Conservation (phyloP, 1,140 invertebrate species). For the Aphelinus certus region DNA sequence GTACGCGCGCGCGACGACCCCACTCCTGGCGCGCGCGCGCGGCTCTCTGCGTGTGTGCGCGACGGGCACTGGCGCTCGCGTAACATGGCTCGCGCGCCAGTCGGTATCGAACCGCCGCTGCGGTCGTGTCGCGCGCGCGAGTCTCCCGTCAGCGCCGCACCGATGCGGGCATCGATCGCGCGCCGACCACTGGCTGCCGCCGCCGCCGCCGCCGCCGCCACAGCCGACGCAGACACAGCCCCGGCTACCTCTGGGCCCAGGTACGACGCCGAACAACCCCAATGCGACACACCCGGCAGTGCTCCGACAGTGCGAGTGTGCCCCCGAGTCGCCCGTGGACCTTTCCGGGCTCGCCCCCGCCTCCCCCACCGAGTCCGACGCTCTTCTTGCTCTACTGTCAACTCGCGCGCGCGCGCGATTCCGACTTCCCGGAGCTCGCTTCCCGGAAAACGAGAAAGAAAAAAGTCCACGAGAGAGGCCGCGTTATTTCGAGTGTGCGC, state of each 20-base stretch:
- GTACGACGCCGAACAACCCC: not conserved
- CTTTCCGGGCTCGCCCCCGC: not conserved
- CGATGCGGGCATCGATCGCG: no score
- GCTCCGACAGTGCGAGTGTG: not conserved
- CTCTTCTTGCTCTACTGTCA: not conserved
- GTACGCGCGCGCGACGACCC: no score
- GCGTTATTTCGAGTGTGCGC: no score
- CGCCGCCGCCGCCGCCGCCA: no score
- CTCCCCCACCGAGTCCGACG: not conserved
- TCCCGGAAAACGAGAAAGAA: no score
- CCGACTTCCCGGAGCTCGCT: no score
- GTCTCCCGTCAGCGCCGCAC: slow-evolving; percentile 7
- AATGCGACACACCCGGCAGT: not conserved
- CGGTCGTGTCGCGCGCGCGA: slow-evolving; percentile 42
- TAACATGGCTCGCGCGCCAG: slow-evolving; percentile 15
- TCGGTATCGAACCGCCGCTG: slow-evolving; percentile 36
- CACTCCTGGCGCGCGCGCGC: no score
- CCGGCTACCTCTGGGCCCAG: not conserved
- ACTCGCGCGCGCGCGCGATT: not conserved
- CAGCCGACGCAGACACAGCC: not conserved
- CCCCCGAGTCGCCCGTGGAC: not conserved
- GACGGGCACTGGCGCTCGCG: slow-evolving; percentile 2
- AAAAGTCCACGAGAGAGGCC: no score
- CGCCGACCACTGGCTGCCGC: no score
- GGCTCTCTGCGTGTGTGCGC: not conserved